Percentiles rank a stretch among this genome's conserved stretches.
Conservation (phyloP, 2,888 invertebrate species). For the Fissipunctia ypsillon region DNA sequence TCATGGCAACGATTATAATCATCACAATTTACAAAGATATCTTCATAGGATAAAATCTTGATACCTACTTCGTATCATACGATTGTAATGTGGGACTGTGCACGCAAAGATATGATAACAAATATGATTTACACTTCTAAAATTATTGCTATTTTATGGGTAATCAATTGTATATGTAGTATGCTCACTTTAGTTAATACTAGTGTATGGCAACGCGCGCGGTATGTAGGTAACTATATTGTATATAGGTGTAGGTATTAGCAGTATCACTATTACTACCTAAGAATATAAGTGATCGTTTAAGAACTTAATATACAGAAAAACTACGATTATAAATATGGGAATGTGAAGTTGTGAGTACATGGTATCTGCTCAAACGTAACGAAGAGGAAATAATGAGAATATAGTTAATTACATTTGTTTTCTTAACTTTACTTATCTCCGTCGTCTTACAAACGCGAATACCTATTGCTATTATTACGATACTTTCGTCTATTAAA, state of each 20-base stretch:
- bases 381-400: slow-evolving; percentile 50
- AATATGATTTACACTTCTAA: slow-evolving; percentile 44
- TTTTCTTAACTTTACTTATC: slow-evolving; percentile 62
- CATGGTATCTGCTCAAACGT: slow-evolving; percentile 54
- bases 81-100: slow-evolving; percentile 45
- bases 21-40: slow-evolving; percentile 67
- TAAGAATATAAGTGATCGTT: slow-evolving; percentile 73
- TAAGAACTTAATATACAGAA: slow-evolving; percentile 83
- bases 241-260: slow-evolving; percentile 74
- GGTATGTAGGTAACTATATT: slow-evolving; percentile 86
- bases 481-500: slow-evolving; percentile 70
- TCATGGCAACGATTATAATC: slow-evolving; percentile 73
- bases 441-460: slow-evolving; percentile 65
- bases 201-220: slow-evolving; percentile 87
- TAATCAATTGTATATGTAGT: slow-evolving; percentile 55
- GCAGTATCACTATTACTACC: slow-evolving; percentile 69
- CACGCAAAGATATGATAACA: slow-evolving; percentile 50
- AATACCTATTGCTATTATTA: slow-evolving; percentile 73
- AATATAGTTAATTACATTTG: slow-evolving; percentile 51
- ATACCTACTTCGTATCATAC: slow-evolving; percentile 46
- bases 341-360: slow-evolving; percentile 80
- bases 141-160: slow-evolving; percentile 51
- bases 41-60: slow-evolving; percentile 45
- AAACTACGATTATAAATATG: slow-evolving; percentile 75
- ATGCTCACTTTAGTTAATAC: slow-evolving; percentile 63